Evolutionary conservation across 1,140 invertebrate genomes (phyloP), one percentile per base, ranked within the genome.

Genomic region (Acromyrmex charruanus): DNA sequence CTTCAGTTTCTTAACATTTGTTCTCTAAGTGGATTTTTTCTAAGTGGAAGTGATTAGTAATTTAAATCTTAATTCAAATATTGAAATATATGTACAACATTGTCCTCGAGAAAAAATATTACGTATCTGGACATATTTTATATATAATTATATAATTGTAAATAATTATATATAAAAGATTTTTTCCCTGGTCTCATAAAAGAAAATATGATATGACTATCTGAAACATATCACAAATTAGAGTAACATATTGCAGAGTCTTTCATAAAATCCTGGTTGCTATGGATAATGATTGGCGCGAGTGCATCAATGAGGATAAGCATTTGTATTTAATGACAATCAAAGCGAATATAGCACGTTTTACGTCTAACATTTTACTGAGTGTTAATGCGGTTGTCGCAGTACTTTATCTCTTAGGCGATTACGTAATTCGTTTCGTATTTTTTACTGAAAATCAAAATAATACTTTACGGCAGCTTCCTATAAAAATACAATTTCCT

Each of bases 231-330:
- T 44, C 10, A 44, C 39, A 44, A 44, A 63, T 80, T 53, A 44
- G 28, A 39, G 14, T 16, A 28, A 69, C 3, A 31, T 25, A 31
- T 81, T 81, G 5, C 66, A 81, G 79, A 28, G 3, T 71, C 14
- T 14, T 81, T 59, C 65, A 44, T 31, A 4, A 59, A 59, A 59
- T 81, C 0, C 5, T 72, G 16, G 0, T 4, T 1, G 25, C 6
- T 61, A 44, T 81, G 66, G 53, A 59, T 10, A 71, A 39, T n/a
- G 79, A 81, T 59, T 81, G 79, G 79, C 35, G 25, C 10, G 35
- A 71, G 7, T 71, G 35, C 66, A 44, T 12, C 39, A 44, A 28
- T 21, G 12, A 59, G 0, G 53, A 81, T n/a, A 35, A 71, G 21
- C 35, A 81, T 31, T 81, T 81, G 16, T 10, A 49, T 16, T 3